Percentiles rank a stretch among this genome's conserved stretches.
Conservation (phyloP, 1,140 invertebrate species). For the Probaryconus sp. region DNA sequence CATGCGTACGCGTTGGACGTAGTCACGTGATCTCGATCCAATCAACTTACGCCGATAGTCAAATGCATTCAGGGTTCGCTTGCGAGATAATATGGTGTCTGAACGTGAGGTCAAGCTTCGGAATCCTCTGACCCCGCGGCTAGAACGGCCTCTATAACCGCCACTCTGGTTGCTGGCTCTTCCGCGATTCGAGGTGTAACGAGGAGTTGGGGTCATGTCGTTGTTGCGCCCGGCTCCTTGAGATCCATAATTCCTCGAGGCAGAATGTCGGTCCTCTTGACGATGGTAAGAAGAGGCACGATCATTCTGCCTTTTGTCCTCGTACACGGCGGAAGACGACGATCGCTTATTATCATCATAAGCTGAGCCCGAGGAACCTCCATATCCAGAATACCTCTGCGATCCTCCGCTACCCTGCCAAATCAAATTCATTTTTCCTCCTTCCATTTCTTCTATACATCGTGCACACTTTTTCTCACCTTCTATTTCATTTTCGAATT, state of each 20-base stretch:
- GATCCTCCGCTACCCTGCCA: conserved; percentile 74
- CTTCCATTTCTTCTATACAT: conserved; percentile 64
- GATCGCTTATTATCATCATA: conserved; percentile 75
- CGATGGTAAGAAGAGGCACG: conserved; percentile 74
- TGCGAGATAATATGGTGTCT: conserved; percentile 71
- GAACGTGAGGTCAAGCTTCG: conserved; percentile 70
- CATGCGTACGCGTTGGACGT: conserved; percentile 76
- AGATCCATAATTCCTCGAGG: conserved; percentile 72
- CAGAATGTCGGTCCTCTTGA: conserved; percentile 74
- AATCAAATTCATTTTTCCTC: conserved; percentile 77
- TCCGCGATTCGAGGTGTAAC: conserved; percentile 72
- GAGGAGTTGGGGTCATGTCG: conserved; percentile 69
- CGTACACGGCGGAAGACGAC: conserved; percentile 69
- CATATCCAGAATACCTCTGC: conserved; percentile 73
- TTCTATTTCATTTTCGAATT: conserved; percentile 32
- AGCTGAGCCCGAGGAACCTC: conserved; percentile 67
- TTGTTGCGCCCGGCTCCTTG: conserved; percentile 71
- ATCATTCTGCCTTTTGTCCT: conserved; percentile 74
- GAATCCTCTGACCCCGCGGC: conserved; percentile 68
- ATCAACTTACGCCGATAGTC: conserved; percentile 76
- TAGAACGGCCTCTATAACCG: conserved; percentile 71
- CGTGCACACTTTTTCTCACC: conserved; percentile 40
- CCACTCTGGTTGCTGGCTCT: conserved; percentile 70
- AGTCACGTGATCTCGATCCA: conserved; percentile 73
- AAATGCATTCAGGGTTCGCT: conserved; percentile 71